These are phyloP conservation scores for Brachycybe producta DNA, from an alignment of 2,888 invertebrate genomes.

Conservation along the genomic window DNA sequence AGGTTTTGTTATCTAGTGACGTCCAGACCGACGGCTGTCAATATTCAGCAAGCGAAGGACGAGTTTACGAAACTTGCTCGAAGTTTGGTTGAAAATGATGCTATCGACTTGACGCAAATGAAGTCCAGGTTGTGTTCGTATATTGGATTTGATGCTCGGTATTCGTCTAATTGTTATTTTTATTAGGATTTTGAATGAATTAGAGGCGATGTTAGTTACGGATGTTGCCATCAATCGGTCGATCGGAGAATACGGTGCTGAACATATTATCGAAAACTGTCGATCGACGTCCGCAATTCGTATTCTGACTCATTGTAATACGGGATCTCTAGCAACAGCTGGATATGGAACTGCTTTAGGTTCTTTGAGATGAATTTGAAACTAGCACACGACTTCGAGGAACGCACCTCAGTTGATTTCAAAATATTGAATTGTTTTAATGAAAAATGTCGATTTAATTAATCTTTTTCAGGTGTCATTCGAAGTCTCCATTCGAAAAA, in stretches of 20 bases:
- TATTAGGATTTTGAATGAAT: slow-evolving; percentile 57
- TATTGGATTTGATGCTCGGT: no score
- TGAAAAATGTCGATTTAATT: not conserved
- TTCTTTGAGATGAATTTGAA: no score
- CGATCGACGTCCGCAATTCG: slow-evolving; percentile 51
- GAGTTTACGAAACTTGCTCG: slow-evolving; percentile 42
- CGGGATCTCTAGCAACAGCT: slow-evolving; percentile 92
- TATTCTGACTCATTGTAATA: slow-evolving; percentile 94
- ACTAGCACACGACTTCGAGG: no score
- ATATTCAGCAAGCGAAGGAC: slow-evolving; percentile 77
- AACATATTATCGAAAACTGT: slow-evolving; percentile 49
- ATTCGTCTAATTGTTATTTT: no score
- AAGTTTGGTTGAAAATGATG: slow-evolving; percentile 12
- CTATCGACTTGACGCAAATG: slow-evolving; percentile 21
- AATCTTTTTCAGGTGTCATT: slow-evolving; percentile 54
- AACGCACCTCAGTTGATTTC: no score
- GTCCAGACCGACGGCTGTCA: slow-evolving; percentile 93
- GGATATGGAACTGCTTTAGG: slow-evolving; percentile 97
- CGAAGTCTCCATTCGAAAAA: slow-evolving; percentile 54
- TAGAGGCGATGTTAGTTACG: slow-evolving; percentile 69
- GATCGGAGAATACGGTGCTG: slow-evolving; percentile 72
- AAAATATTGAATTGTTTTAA: not conserved
- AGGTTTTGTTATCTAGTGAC: slow-evolving; percentile 80
- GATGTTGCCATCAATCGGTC: slow-evolving; percentile 77
- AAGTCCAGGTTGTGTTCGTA: no score